Base-by-base conservation (phyloP, 2,113 vertebrate genomes). In the Pedionomus torquatus region DNA sequence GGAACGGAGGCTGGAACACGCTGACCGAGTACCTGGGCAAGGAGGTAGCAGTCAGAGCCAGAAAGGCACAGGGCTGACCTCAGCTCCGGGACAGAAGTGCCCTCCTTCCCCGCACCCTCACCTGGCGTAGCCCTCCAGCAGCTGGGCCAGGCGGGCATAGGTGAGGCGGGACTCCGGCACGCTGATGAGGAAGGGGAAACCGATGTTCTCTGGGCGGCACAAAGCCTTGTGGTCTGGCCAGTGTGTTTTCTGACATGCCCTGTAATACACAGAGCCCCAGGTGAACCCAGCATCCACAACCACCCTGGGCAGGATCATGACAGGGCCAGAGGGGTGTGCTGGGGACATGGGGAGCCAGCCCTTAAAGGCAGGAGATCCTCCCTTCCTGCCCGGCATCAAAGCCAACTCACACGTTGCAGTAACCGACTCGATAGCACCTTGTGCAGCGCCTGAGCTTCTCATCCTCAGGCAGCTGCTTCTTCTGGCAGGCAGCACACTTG, bases 1-100 rank as follows among this genome's bases (percentile, higher is more conserved):
- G 99, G 97, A 99, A 99, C 0, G 99, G 99, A 64, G 99, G 99
- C 97, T 99, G 99, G 98, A 99, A 99, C 82, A 99, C 99, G 7
- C 99, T 99, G 92, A 99, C 99, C 0, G 99, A 99, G 97, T 99
- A 99, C 98, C 98, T 98, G 89, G 30, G 20, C 33, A 93, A 58
- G 44, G 69, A 61, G 24, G 52, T 69, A 21, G 17, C 46, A 61
- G 64, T 83, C 61, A 96, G 72, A 92, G 61, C n/a, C 20, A 17
- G 35, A 17, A 55, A 25, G 35, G 19, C 20, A 58, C 2, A 1
- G 13, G 31, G 44, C 52, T 41, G 57, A 84, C 41, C 46, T 91
- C 78, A 43, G 60, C 37, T 55, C 37, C 0, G 0, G 30, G 7
- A 18, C 11, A 72, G 72, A 31, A 58, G 48, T 8, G 46, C 9